Evolutionary conservation across 2,888 invertebrate species (phyloP).

Genomic region (Odontothrips loti): DNA sequence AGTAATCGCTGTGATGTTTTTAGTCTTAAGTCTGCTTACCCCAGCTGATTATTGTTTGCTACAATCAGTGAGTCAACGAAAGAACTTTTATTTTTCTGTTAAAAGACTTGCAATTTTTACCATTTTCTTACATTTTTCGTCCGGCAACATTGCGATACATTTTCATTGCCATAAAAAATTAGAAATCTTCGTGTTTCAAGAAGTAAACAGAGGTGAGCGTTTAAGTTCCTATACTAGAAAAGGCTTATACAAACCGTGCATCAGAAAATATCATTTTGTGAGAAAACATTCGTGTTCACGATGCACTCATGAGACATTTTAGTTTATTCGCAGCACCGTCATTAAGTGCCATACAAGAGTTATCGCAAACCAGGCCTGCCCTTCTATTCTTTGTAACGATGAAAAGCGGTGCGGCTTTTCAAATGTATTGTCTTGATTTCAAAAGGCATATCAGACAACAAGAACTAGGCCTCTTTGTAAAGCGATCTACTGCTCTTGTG

Average conservation of each 20-base stretch:
- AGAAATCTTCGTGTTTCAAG: background rate
- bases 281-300: background rate
- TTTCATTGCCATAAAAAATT: background rate
- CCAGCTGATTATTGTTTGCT: background rate
- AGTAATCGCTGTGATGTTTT: constrained; percentile 4
- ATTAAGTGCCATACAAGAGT: background rate
- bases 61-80: background rate
- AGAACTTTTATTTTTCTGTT: background rate
- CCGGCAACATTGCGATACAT: background rate
- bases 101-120: background rate
- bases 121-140: background rate
- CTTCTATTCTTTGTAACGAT: too few species aligned
- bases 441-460: background rate
- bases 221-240: constrained; percentile 8
- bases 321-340: background rate
- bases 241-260: background rate
- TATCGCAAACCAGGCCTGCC: background rate
- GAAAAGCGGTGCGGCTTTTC: too few species aligned
- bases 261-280: background rate
- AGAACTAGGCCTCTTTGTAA: background rate
- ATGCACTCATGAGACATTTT: background rate
- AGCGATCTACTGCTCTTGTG: background rate
- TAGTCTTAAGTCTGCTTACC: constrained; percentile 16
- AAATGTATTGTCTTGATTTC: background rate
- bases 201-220: background rate